Percentiles rank a stretch among this genome's conserved stretches.
Conservation (phyloP, 2,888 invertebrate genomes). For the Buathra laborator region DNA sequence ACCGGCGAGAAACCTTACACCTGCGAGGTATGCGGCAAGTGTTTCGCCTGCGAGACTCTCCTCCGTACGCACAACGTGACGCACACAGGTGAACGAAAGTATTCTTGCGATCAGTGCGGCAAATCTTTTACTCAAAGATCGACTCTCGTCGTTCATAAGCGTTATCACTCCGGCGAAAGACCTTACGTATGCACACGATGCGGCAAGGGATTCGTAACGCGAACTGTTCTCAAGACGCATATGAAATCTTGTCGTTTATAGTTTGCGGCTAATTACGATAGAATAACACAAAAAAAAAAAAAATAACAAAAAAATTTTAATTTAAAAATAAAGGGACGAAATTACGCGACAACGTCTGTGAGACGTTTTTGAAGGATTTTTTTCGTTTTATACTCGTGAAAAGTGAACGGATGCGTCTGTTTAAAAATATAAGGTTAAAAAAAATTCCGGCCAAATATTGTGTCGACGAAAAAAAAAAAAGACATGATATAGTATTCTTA, state of each 20-base stretch:
- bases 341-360: background rate
- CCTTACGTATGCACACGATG: conserved; percentile 87
- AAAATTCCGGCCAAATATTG: conserved; percentile 51
- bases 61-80: conserved; percentile 87
- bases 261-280: conserved; percentile 1
- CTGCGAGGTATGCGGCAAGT: conserved; percentile 79
- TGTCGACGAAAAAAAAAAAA: conserved; percentile 31
- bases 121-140: conserved; percentile 88
- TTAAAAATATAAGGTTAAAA: conserved; percentile 3
- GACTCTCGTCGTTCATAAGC: conserved; percentile 86
- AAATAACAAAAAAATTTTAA: background rate
- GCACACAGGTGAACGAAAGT: conserved; percentile 87
- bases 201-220: conserved; percentile 87
- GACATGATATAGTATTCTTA: conserved; percentile 53
- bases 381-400: background rate
- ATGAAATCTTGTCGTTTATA: conserved; percentile 80
- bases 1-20: conserved; percentile 81
- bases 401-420: background rate
- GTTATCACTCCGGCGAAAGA: conserved; percentile 87
- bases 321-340: background rate
- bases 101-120: conserved; percentile 87
- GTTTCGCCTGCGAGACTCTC: conserved; percentile 81
- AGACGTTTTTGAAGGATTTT: background rate
- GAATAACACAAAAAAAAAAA: background rate
- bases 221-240: conserved; percentile 87